Percentiles rank a stretch among this genome's conserved stretches.
Evolutionary conservation across 2,797 vertebrate genomes (phyloP).

Genomic region (Melanogrammus aeglefinus): DNA sequence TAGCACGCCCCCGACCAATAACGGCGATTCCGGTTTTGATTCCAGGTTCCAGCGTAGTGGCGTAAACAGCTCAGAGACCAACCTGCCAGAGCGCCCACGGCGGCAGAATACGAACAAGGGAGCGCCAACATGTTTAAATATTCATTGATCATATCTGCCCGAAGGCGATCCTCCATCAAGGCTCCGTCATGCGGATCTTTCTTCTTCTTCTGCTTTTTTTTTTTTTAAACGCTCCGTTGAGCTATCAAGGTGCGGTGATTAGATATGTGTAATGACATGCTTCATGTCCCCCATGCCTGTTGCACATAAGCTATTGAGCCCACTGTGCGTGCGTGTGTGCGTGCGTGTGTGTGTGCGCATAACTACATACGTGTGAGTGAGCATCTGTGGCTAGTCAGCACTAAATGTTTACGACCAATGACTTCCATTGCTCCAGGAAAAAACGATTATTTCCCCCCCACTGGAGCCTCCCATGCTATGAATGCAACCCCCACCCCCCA

Average conservation of each 20-base stretch:
- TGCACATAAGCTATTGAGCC: background rate
- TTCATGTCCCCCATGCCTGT: background rate
- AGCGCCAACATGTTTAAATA: background rate
- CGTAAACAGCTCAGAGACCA: background rate
- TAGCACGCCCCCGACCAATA: background rate
- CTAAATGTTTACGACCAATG: background rate
- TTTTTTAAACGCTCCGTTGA: background rate
- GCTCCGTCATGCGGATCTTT: background rate
- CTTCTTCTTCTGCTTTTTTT: background rate
- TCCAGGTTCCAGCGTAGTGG: background rate
- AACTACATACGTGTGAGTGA: conserved; percentile 4
- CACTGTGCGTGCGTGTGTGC: background rate
- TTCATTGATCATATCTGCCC: background rate
- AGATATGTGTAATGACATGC: background rate
- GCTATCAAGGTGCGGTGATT: background rate
- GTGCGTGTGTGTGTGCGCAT: background rate
- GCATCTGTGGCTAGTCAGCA: background rate
- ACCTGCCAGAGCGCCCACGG: background rate
- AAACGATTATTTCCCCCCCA: conserved; percentile 27
- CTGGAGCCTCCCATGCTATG: conserved; percentile 26
- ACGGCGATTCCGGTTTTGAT: background rate
- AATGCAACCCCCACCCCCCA: background rate
- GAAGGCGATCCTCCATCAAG: background rate
- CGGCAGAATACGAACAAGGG: background rate
- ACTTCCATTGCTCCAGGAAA: background rate